Evolutionary conservation across 2,113 vertebrate species (phyloP).

Genomic region (Tricholaema leucomelas): DNA sequence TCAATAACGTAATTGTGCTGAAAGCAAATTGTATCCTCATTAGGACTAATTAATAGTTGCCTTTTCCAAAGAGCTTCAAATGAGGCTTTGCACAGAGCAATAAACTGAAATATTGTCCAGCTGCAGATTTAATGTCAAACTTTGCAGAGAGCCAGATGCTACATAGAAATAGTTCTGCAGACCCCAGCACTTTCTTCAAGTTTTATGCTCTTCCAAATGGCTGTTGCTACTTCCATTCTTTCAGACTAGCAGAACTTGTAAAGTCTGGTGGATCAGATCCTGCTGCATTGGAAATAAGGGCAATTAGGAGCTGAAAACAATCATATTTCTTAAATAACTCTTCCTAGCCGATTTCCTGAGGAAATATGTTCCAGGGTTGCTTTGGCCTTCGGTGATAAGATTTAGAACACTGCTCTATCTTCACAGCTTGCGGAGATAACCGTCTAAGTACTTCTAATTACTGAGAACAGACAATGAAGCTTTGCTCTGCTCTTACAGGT

Average conservation of each 20-base stretch:
- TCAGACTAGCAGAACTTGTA: neutral
- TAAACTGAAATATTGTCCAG: slow-evolving; percentile 26
- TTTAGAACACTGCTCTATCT: neutral
- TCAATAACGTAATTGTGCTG: slow-evolving; percentile 2
- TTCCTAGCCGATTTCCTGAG: neutral
- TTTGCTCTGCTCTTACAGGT: neutral
- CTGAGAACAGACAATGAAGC: neutral
- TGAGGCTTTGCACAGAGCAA: neutral
- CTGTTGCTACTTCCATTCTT: neutral
- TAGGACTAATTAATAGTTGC: slow-evolving; percentile 42
- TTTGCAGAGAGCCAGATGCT: neutral
- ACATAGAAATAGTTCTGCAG: slow-evolving; percentile 21
- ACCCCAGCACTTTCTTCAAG: neutral
- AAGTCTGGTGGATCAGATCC: neutral
- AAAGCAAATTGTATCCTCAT: slow-evolving; percentile 38
- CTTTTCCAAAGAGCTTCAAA: slow-evolving; percentile 18
- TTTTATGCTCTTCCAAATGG: neutral
- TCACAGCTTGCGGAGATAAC: neutral
- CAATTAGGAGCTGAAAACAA: neutral
- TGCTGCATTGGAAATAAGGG: neutral
- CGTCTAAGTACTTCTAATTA: neutral
- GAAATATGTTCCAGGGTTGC: neutral
- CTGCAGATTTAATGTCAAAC: slow-evolving; percentile 1
- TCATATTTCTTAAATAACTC: neutral
- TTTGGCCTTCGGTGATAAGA: neutral